These are phyloP conservation scores for Anser brachyrhynchus DNA, from an alignment of 2,113 vertebrate genomes.

Conservation along the genomic window DNA sequence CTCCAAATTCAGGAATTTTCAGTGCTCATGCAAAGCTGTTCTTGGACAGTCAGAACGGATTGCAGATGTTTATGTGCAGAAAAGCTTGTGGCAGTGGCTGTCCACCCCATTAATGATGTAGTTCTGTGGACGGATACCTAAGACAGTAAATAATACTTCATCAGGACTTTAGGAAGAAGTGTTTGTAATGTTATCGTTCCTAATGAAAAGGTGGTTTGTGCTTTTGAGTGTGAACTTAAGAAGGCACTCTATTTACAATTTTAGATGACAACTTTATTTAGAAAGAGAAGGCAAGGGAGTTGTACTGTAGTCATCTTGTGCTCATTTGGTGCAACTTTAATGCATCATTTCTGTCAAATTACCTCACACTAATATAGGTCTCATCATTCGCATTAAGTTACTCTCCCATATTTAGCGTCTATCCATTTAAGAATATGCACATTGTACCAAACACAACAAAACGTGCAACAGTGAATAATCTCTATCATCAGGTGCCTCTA, in stretches of 20 bases:
- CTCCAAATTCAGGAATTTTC: neutral
- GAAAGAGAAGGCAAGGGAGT: neutral
- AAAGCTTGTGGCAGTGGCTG: neutral
- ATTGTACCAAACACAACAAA: slow-evolving; percentile 14
- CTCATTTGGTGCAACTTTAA: neutral
- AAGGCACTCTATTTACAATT: neutral
- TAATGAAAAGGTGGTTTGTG: neutral
- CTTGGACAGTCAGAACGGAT: neutral
- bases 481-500: neutral
- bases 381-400: neutral
- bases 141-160: neutral
- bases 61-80: neutral
- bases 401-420: neutral
- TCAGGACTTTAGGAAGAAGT: neutral
- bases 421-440: slow-evolving; percentile 5
- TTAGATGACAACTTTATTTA: neutral
- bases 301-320: neutral
- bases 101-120: neutral
- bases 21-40: neutral
- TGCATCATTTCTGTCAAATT: neutral
- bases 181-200: neutral
- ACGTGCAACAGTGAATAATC: neutral
- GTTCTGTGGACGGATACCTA: neutral
- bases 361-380: neutral
- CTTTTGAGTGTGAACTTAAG: neutral